Percentiles rank a stretch among this genome's conserved stretches.
Evolutionary conservation across 2,113 vertebrate species (phyloP).

Genomic region (Jaculus jaculus): DNA sequence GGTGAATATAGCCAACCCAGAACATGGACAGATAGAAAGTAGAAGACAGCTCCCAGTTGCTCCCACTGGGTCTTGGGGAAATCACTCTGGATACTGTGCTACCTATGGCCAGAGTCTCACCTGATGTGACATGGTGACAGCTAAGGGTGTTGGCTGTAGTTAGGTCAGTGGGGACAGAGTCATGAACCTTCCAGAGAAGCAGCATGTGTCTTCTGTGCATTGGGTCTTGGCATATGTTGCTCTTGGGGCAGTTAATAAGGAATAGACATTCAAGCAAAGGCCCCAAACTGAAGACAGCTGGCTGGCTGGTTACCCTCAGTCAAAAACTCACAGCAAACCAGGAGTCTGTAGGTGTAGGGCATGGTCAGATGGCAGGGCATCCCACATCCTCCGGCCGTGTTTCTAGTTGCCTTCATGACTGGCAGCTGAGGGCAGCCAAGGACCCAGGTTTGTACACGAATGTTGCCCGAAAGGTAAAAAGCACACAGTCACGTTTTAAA

Average conservation of each 20-base stretch:
- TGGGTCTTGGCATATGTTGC: not conserved
- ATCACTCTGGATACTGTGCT: not conserved
- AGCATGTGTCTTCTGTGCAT: not conserved
- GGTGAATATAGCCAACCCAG: not conserved
- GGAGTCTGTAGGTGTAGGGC: accelerated
- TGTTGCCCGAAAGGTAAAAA: slow-evolving; percentile 28
- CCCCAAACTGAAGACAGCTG: not conserved
- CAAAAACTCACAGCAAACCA: not conserved
- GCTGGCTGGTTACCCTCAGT: not conserved
- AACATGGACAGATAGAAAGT: not conserved
- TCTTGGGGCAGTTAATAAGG: not conserved
- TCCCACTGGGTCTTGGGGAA: not conserved
- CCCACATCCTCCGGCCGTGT: accelerated
- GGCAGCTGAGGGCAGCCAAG: accelerated
- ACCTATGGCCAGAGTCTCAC: not conserved
- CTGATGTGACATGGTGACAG: not conserved
- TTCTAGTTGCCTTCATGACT: not conserved
- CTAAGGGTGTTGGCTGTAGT: not conserved
- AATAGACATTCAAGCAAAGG: accelerated
- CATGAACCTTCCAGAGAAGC: not conserved
- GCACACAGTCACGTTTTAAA: slow-evolving; percentile 16
- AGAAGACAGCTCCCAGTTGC: not conserved
- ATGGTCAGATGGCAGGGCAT: accelerated
- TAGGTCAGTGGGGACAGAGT: not conserved
- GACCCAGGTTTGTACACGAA: slow-evolving; percentile 23